These are phyloP conservation scores for Etheostoma spectabile DNA, from an alignment of 2,113 vertebrate genomes.

Conservation along the genomic window DNA sequence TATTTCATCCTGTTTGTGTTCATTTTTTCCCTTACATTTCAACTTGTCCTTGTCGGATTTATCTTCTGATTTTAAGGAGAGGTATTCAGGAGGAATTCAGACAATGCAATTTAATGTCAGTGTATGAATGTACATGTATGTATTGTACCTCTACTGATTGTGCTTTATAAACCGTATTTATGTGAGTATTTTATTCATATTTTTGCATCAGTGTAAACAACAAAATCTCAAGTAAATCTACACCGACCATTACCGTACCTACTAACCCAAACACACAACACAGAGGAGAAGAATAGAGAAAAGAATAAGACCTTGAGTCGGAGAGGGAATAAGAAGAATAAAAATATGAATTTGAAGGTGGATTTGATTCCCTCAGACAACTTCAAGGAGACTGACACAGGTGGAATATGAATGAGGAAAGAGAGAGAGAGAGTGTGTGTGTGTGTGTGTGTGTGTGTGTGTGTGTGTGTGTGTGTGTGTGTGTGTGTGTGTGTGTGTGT, in stretches of 20 bases:
- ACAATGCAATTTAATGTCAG: constrained; percentile 11
- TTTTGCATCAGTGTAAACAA: constrained; percentile 18
- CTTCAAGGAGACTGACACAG: constrained; percentile 78
- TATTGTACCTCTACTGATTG: background rate
- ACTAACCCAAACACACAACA: constrained; percentile 34
- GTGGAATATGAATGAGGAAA: constrained; percentile 79
- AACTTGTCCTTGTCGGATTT: constrained; percentile 52
- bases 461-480: constrained; percentile 29
- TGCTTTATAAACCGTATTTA: constrained; percentile 7
- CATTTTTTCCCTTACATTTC: constrained; percentile 31
- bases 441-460: constrained; percentile 36
- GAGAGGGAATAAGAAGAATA: constrained; percentile 73
- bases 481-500: constrained; percentile 33
- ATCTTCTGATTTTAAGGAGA: constrained; percentile 21
- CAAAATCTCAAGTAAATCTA: constrained; percentile 9
- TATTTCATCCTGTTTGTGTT: constrained; percentile 17
- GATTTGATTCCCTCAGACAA: constrained; percentile 80
- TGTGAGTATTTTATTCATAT: background rate
- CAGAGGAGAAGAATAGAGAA: constrained; percentile 47
- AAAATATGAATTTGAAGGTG: constrained; percentile 79
- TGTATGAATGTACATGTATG: background rate
- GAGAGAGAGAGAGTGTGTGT: background rate
- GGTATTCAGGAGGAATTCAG: background rate
- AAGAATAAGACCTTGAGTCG: constrained; percentile 69
- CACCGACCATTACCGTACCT: constrained; percentile 19